Evolutionary conservation across 2,888 invertebrate species (phyloP), one percentile per base, ranked within the genome.

Genomic region (Polyommatus iphigenia): DNA sequence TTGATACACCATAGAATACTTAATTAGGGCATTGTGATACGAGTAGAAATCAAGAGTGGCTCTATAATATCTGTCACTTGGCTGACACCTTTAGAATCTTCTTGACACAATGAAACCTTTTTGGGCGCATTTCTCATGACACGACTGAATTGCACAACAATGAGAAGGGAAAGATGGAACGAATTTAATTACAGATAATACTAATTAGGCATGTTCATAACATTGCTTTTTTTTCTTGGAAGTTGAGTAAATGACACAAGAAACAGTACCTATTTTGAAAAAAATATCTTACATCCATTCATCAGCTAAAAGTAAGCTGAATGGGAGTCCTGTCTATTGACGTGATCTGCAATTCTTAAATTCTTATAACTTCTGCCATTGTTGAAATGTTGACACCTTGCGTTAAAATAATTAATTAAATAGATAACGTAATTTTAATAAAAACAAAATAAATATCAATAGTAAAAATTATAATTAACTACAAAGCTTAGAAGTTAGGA

Each of bases 91-190:
- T 76, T 67, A 4, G 81, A 82, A 82, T 80, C 79, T 79, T 77
- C 79, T 81, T 80, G 80, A 78, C 83, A 85, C 85, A 88, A 87
- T 86, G 84, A 87, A 83, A 85, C 85, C 88, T 89, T 89, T 82
- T 84, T 82, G 80, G 79, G 82, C 80, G 79, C 81, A 82, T 83
- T 84, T 91, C 91, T 84, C 91, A 91, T 90, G 89, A 83, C 80
- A 82, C 78, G 80, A 81, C 82, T 15, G 79, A 79, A 84, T 90
- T 91, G 87, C 85, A 86, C 85, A 90, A 91, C 88, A 87, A 86
- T 86, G 82, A 83, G 82, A 82, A 86, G 88, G 87, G 89, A 91
- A 91, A 91, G 87, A 89, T 86, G 88, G 87, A 85, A 86, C 78
- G 77, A 79, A 76, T 78, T 81, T 79, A 80, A 80, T 81, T 80